Base-by-base conservation (phyloP, 2,113 vertebrate species). In the Dromiciops gliroides region DNA sequence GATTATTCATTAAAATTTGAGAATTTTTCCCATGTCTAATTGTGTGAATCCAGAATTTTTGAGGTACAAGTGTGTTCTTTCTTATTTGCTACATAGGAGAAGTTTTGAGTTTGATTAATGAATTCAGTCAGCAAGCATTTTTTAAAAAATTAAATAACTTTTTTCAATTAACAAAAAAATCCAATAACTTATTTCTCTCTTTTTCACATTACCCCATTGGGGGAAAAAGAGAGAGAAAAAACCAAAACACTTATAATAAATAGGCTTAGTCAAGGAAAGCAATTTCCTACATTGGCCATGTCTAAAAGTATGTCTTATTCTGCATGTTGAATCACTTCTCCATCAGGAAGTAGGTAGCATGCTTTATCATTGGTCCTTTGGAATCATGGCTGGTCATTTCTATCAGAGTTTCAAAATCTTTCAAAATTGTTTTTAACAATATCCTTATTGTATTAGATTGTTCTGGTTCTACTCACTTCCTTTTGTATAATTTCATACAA, bases 1-100 rank as follows among this genome's bases (percentile, higher is more conserved):
- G 52, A 56, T 91, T 96, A 14, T n/a, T 94, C 50, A 92, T 89
- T 92, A 92, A 92, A 97, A 96, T 92, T 94, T 95, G 47, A 95
- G 23, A 8, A 48, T 47, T 91, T 94, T 90, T 89, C 50, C 90
- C 90, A 90, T 90, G 16, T 90, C 19, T 91, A 50, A 49, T 96
- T 53, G 75, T 56, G 93, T 56, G 44, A 92, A 95, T 94, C 92
- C 47, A 93, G 31, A 94, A 56, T 95, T n/a, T 93, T 93, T 89
- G 51, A 91, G 48, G 93, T 95, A 8, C 92, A 92, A 49, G 88
- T 93, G 19, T 52, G 8, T n/a, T 96, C 53, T 95, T n/a, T 96
- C 53, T 95, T 93, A 91, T 95, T 96, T 92, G 92, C 37, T 52
- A 49, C 51, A 92, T 1, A 90, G 91, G 83, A 88, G 90, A 94